phyloP scores from a whole-genome alignment of 1,140 invertebrate species.

The Bicyclus anynana region DNA sequence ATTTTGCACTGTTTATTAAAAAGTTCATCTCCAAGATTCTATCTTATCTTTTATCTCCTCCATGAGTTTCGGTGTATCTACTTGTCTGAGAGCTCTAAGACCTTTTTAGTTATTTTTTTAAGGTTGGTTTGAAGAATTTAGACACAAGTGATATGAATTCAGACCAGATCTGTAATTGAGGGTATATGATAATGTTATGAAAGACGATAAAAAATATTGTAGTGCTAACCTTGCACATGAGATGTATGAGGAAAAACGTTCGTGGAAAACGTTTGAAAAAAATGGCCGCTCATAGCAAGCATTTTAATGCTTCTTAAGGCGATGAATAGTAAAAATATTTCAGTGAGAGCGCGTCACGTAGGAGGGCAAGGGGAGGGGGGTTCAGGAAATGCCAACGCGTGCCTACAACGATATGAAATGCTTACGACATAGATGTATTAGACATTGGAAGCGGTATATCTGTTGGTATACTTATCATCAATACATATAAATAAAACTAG shows the following conservation, averaged over 20 bases:
- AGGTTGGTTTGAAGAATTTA: no score
- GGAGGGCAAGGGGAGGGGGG: constrained; percentile 37
- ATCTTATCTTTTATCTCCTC: no score
- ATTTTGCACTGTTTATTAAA: no score
- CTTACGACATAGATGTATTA: constrained; percentile 24
- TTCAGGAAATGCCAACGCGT: constrained; percentile 60
- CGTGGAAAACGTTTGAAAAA: constrained; percentile 39
- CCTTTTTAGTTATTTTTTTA: no score
- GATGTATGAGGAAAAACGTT: constrained; percentile 13
- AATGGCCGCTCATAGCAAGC: constrained; percentile 39
- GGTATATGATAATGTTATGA: no score
- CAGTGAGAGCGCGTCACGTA: constrained; percentile 59
- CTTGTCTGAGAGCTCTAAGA: no score
- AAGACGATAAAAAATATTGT: no score
- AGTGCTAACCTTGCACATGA: not conserved
- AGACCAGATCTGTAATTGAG: no score
- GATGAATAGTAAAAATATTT: constrained; percentile 73
- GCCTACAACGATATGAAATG: constrained; percentile 56
- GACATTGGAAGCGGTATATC: constrained; percentile 5
- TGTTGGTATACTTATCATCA: not conserved
- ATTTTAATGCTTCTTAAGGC: constrained; percentile 57
- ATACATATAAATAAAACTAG: no score
- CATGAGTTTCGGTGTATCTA: no score
- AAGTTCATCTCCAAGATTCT: no score
- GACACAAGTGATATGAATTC: no score